Evolutionary conservation across 2,113 vertebrate genomes (phyloP), one percentile per base, ranked within the genome.

Genomic region (Uria aalge): DNA sequence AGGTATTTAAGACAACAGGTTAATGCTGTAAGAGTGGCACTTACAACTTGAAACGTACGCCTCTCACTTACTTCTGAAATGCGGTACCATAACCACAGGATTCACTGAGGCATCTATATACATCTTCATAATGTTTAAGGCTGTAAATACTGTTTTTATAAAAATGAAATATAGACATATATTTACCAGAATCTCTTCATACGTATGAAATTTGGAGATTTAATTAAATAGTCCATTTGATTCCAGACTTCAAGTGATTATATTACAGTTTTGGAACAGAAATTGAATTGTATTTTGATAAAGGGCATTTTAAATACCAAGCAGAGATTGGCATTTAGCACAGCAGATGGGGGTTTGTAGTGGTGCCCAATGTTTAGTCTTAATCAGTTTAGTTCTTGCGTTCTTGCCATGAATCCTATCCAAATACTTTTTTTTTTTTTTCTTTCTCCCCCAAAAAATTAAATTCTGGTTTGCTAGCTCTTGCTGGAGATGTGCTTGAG

Each of bases 221-320:
- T 82, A 85, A 92, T 90, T 93, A 81, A 93, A 80, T 91, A 80
- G 56, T 15, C 87, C 12, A 6, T 91, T 96, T 95, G 78, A 64
- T 84, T 92, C 53, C 60, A 92, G 69, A 55, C 38, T 95, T 86
- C 18, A 57, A 90, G 77, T 85, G 9, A 81, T 94, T 91, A 85
- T 85, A 90, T 90, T 95, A 64, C 53, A 75, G 62, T 91, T 96
- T 85, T 94, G 86, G 90, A 96, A 91, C 60, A 85, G 94, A 92
- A 94, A 90, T 91, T 88, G 89, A 97, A 90, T 93, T 97, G 96
- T 95, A 73, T 89, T 93, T 94, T 95, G 72, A 96, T 95, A 96
- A 96, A 95, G 93, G 92, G 77, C 94, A 87, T 96, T 94, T 91
- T 95, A 97, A 97, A 96, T 97, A 96, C 94, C 94, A 96, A 92